Conservation (phyloP, 1,140 invertebrate genomes). For the Diploscapter pachys region DNA sequence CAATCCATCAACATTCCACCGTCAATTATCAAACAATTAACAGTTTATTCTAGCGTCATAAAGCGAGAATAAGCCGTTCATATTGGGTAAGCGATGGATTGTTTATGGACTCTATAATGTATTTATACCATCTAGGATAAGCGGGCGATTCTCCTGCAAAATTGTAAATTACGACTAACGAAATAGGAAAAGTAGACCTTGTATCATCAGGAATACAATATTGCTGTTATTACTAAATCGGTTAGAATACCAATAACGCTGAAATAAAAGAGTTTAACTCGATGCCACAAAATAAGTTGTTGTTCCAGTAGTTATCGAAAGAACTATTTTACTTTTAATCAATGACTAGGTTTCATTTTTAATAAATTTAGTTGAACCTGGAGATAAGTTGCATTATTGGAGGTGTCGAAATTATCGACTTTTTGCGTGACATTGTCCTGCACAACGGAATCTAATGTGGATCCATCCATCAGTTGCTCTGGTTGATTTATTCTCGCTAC, state of each 20-base stretch:
- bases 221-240: conserved; percentile 15
- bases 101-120: too few relatives aligned
- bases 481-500: too few relatives aligned
- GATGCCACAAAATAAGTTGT: conserved; percentile 2
- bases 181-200: not conserved
- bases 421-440: not conserved
- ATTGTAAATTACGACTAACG: too few relatives aligned
- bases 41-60: too few relatives aligned
- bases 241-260: conserved; percentile 33
- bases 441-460: not conserved
- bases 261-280: not conserved
- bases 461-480: too few relatives aligned
- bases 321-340: not conserved
- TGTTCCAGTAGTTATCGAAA: conserved; percentile 5
- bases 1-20: too few relatives aligned
- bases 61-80: too few relatives aligned
- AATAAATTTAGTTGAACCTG: not conserved
- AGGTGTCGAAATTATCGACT: conserved; percentile 11
- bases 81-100: too few relatives aligned
- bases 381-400: conserved; percentile 8
- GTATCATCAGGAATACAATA: conserved; percentile 29
- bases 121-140: conserved; percentile 9
- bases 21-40: too few relatives aligned
- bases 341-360: not conserved
- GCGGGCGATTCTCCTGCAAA: conserved; percentile 18